These are phyloP conservation scores for Pantherophis vulpinus DNA, from an alignment of 2,797 vertebrate genomes.

Conservation along the genomic window DNA sequence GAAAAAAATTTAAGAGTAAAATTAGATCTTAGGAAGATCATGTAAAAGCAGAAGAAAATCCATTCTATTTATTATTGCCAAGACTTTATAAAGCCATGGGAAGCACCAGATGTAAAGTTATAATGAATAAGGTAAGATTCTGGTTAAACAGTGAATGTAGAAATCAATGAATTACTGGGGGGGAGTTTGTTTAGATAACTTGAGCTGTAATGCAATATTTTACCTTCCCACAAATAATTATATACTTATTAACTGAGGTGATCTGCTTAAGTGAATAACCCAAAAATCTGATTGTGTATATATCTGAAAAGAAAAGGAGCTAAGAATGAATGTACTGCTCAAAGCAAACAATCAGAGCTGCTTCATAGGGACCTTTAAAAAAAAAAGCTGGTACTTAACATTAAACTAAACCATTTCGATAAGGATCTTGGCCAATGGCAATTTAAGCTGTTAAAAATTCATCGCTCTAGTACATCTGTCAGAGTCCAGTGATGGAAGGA, in stretches of 20 bases:
- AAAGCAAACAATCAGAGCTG: constrained; percentile 53
- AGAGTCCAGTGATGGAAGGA: constrained; percentile 85
- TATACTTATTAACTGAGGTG: constrained; percentile 65
- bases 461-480: constrained; percentile 77
- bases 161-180: constrained; percentile 41
- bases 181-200: constrained; percentile 52
- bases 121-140: constrained; percentile 49
- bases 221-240: constrained; percentile 63
- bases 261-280: constrained; percentile 64
- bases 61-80: constrained; percentile 30
- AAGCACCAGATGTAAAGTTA: constrained; percentile 38
- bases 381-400: constrained; percentile 65
- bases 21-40: background rate
- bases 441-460: constrained; percentile 81
- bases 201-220: constrained; percentile 58
- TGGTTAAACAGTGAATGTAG: constrained; percentile 53
- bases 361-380: constrained; percentile 54
- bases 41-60: constrained; percentile 48
- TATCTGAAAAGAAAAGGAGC: constrained; percentile 59
- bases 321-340: constrained; percentile 57
- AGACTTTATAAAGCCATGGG: constrained; percentile 40
- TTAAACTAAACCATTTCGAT: constrained; percentile 72
- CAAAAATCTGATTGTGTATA: constrained; percentile 52
- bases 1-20: constrained; percentile 21
- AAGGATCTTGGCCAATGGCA: constrained; percentile 76